These are phyloP conservation scores for Trimorus sp. DNA, from an alignment of 2,888 invertebrate genomes.

Conservation along the genomic window DNA sequence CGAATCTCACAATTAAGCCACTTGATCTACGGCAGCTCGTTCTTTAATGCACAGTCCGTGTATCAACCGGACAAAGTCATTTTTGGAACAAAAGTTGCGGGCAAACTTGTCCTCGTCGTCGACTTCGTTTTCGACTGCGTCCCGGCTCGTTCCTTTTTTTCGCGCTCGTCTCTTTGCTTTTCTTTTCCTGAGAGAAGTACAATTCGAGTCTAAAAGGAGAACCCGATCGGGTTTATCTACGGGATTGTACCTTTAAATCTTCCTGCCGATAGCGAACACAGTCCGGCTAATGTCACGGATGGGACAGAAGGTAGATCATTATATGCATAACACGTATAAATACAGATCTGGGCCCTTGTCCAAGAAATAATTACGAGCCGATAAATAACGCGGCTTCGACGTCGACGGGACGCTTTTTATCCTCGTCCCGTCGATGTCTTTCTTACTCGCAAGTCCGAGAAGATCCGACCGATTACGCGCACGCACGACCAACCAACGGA, in stretches of 20 bases:
- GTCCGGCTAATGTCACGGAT: conserved; percentile 44
- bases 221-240: conserved; percentile 52
- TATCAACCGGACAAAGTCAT: conserved; percentile 32
- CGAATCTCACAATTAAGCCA: not conserved
- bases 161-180: not conserved
- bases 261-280: conserved; percentile 55
- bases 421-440: conserved; percentile 32
- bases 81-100: conserved; percentile 34
- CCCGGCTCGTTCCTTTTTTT: not conserved
- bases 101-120: conserved; percentile 25
- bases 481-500: not conserved
- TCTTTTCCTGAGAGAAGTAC: conserved; percentile 1
- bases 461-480: conserved; percentile 28
- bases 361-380: conserved; percentile 54
- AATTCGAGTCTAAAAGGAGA: conserved; percentile 44
- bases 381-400: conserved; percentile 52
- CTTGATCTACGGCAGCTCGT: conserved; percentile 22
- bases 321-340: conserved; percentile 58
- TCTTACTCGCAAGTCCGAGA: conserved; percentile 32
- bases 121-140: not conserved
- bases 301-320: conserved; percentile 61
- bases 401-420: conserved; percentile 31
- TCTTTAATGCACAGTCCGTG: conserved; percentile 40
- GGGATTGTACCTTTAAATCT: conserved; percentile 60
- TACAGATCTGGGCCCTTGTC: conserved; percentile 54